Base-by-base conservation (phyloP, 1,140 invertebrate species). In the Carposina sasakii region DNA sequence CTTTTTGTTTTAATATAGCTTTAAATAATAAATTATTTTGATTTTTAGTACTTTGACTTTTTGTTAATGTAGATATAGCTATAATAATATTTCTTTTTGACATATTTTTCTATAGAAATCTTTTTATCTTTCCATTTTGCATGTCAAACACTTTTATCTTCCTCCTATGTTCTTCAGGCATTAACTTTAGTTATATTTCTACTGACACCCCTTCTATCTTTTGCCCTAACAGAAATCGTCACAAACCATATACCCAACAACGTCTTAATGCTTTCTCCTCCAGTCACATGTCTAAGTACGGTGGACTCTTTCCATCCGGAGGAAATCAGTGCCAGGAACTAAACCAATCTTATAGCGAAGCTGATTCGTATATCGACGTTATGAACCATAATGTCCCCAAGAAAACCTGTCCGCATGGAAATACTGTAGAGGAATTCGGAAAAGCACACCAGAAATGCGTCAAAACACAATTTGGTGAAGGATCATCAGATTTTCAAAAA, bases 241-340 rank as follows among this genome's bases (percentile, higher is more conserved):
- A 83, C 71, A 85, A 85, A 78, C 77, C 83, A 75, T 86, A 85
- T 73, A 81, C 82, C 58, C 78, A 85, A 66, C 82, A 85, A 66
- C 85, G 78, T 57, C 75, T 84, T 75, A 85, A 82, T 52, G 77
- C 82, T 71, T 84, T 85, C 57, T 81, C 83, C 50, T 74, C 79
- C 67, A 83, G 85, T 62, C 84, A 85, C 69, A 59, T 86, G 60
- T 73, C 76, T 57, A 86, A 86, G 58, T 83, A 76, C 47, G 81
- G 83, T 50, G 76, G 73, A 46, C 67, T 86, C 36, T 86, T 86
- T 60, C 85, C 85, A 31, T 83, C 83, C 37, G 75, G 77, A 17
- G 70, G 64, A 15, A 81, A 77, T 55, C 76, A 82, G 58, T 85
- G 79, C 45, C 81, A 85, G 48, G 83, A 86, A 51, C 54, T 85